phyloP scores from a whole-genome alignment of 2,888 invertebrate species.

The Limnephilus marmoratus region DNA sequence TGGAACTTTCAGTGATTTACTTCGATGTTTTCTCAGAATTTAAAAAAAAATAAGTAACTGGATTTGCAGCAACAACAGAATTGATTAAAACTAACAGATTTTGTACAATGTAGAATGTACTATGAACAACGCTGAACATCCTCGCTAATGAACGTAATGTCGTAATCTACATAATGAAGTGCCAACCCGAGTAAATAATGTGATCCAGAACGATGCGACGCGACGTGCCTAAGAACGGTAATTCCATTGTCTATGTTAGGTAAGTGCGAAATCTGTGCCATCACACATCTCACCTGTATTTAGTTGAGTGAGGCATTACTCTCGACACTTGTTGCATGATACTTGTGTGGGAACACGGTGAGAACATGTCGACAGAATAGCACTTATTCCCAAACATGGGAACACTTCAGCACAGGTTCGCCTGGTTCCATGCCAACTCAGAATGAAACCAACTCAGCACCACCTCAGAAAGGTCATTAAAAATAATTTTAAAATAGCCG shows the following conservation, averaged over 20 bases:
- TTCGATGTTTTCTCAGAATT: not conserved
- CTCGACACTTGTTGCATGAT: not conserved
- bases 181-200: not conserved
- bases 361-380: too few relatives aligned
- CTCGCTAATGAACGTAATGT: slow-evolving; percentile 3
- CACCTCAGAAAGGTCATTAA: too few relatives aligned
- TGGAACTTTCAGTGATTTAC: not conserved
- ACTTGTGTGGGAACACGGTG: not conserved
- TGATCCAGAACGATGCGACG: not conserved
- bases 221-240: not conserved
- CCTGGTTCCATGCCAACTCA: too few relatives aligned
- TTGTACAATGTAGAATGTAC: not conserved
- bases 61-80: not conserved
- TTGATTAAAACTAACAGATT: not conserved
- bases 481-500: too few relatives aligned
- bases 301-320: not conserved
- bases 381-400: too few relatives aligned
- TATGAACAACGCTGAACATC: not conserved
- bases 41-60: too few relatives aligned
- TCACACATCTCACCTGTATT: not conserved
- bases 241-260: slow-evolving; percentile 8
- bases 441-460: too few relatives aligned
- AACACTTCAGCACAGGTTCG: too few relatives aligned
- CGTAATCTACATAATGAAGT: not conserved
- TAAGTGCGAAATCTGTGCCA: slow-evolving; percentile 6